phyloP scores from a whole-genome alignment of 2,797 vertebrate species.

The Salarias fasciatus region DNA sequence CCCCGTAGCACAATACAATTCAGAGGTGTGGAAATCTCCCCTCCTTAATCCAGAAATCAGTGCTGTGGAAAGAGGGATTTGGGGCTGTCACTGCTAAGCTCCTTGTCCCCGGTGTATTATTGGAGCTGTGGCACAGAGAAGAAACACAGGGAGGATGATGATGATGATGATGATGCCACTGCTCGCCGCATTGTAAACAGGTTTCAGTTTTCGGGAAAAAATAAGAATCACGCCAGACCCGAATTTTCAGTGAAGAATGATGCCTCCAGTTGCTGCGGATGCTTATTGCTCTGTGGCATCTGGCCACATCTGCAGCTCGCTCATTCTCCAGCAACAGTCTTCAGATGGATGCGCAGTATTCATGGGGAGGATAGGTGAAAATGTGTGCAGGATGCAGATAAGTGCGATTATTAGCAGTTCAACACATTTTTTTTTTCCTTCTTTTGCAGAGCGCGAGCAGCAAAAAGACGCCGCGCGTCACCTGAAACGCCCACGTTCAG shows the following conservation, averaged over 20 bases:
- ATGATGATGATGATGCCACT: constrained; percentile 44
- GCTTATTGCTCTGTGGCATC: constrained; percentile 56
- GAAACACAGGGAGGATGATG: constrained; percentile 55
- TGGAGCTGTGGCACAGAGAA: constrained; percentile 60
- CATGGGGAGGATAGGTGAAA: constrained; percentile 10
- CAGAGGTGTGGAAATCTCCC: constrained; percentile 77
- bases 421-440: constrained; percentile 12
- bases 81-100: constrained; percentile 77
- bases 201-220: constrained; percentile 51
- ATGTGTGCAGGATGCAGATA: constrained; percentile 33
- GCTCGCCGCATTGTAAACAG: constrained; percentile 63
- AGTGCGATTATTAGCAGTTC: constrained; percentile 33
- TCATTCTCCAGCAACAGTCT: constrained; percentile 32
- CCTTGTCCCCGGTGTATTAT: constrained; percentile 74
- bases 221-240: constrained; percentile 28
- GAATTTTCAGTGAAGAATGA: constrained; percentile 54
- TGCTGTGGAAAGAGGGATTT: constrained; percentile 74
- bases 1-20: constrained; percentile 68
- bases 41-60: constrained; percentile 80
- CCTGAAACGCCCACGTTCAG: constrained; percentile 19
- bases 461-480: not conserved
- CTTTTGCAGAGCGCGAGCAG: constrained; percentile 2
- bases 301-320: constrained; percentile 12
- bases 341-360: constrained; percentile 13
- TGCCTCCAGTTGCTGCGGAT: constrained; percentile 13